phyloP scores from a whole-genome alignment of 2,113 vertebrate species.

The Cottus gobio region DNA sequence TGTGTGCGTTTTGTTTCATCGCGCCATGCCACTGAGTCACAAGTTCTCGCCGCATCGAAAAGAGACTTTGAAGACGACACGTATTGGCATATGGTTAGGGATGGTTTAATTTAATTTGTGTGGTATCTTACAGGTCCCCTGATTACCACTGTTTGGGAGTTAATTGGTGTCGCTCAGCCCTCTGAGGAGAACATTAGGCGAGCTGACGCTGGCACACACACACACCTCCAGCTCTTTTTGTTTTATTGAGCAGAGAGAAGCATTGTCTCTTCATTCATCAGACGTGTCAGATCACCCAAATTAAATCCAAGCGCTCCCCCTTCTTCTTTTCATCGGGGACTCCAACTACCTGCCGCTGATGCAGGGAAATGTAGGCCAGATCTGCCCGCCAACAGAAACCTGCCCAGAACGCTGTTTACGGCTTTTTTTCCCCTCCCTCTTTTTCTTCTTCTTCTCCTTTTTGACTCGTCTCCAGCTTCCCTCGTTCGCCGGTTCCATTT shows the following conservation, averaged over 20 bases:
- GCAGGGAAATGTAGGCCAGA: constrained; percentile 9
- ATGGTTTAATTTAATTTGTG: constrained; percentile 63
- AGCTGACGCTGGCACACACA: constrained; percentile 37
- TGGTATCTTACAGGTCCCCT: constrained; percentile 54
- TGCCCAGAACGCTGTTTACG: constrained; percentile 6
- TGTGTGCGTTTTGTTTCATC: not conserved
- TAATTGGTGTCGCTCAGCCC: constrained; percentile 61
- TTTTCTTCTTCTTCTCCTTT: not conserved
- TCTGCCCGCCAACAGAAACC: constrained; percentile 17
- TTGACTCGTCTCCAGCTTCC: constrained; percentile 30
- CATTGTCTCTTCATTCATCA: constrained; percentile 51
- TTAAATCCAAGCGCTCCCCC: not conserved
- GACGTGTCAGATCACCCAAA: constrained; percentile 45
- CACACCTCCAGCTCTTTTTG: constrained; percentile 36
- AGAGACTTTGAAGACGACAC: constrained; percentile 47
- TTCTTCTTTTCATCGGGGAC: not conserved
- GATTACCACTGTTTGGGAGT: constrained; percentile 60
- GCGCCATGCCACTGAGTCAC: not conserved
- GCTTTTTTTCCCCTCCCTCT: not conserved
- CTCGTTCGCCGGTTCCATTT: constrained; percentile 9
- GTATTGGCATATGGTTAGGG: constrained; percentile 55
- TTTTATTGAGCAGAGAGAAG: constrained; percentile 13
- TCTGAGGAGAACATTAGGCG: constrained; percentile 58
- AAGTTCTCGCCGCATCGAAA: not conserved
- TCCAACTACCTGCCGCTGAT: constrained; percentile 27